These are phyloP conservation scores for Drosophila parvula DNA, from an alignment of 1,140 invertebrate genomes.

Conservation along the genomic window DNA sequence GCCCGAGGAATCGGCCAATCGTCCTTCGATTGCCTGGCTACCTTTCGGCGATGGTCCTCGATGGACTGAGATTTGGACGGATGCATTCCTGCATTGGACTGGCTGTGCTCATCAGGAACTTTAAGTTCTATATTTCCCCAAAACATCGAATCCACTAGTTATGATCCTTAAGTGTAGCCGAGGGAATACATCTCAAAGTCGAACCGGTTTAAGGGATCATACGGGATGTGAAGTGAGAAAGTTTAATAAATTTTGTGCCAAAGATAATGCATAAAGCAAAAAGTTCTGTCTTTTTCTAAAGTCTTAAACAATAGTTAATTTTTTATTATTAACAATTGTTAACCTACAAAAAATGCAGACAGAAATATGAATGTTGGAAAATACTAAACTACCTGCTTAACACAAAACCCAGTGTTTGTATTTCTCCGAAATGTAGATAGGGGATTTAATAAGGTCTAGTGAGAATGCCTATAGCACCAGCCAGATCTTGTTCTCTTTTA, in stretches of 20 bases:
- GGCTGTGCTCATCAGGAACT: conserved; percentile 77
- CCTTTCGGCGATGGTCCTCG: conserved; percentile 88
- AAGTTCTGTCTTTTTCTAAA: too few relatives aligned
- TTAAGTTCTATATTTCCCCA: conserved; percentile 61
- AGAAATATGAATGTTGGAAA: too few relatives aligned
- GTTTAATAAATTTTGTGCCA: not conserved
- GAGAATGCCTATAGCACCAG: too few relatives aligned
- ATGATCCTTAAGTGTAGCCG: conserved; percentile 19
- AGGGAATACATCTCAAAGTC: not conserved
- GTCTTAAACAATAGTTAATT: too few relatives aligned
- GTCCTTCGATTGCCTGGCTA: conserved; percentile 84
- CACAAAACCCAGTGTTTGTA: too few relatives aligned
- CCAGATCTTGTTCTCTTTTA: too few relatives aligned
- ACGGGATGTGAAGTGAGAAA: not conserved
- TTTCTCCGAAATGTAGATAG: too few relatives aligned
- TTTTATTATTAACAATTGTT: too few relatives aligned
- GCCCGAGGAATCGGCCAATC: conserved; percentile 82
- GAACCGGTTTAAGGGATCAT: not conserved
- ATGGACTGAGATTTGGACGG: conserved; percentile 84
- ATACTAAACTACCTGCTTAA: too few relatives aligned
- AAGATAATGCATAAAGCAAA: conserved; percentile 35
- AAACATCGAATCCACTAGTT: conserved; percentile 51
- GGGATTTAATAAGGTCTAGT: too few relatives aligned
- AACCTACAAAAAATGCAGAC: too few relatives aligned
- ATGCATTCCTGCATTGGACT: conserved; percentile 84